These are phyloP conservation scores for Anoplius nigerrimus DNA, from an alignment of 2,888 invertebrate genomes.

Conservation along the genomic window DNA sequence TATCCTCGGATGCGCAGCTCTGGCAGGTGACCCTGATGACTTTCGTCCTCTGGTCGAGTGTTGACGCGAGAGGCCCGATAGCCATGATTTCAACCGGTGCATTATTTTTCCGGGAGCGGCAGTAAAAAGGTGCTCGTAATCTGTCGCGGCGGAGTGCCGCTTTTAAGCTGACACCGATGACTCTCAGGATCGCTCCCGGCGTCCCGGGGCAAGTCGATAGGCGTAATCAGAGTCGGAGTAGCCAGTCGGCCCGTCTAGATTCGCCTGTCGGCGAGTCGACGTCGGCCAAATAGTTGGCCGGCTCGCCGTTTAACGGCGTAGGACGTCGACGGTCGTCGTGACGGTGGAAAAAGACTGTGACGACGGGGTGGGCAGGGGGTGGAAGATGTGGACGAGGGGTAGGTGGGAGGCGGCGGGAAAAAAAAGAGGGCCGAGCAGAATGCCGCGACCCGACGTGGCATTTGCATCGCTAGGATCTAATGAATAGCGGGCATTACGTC, in stretches of 20 bases:
- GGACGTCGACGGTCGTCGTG: conserved; percentile 25
- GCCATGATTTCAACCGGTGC: too few species aligned
- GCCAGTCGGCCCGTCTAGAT: conserved; percentile 21
- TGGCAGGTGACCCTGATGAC: too few species aligned
- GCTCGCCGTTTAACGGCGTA: conserved; percentile 16
- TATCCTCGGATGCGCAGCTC: too few species aligned
- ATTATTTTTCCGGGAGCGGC: too few species aligned
- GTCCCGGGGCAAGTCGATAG: too few species aligned
- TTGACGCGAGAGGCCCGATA: too few species aligned
- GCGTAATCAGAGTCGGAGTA: too few species aligned
- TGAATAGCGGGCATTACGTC: conserved; percentile 68
- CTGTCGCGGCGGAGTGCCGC: not conserved
- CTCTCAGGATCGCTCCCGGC: not conserved
- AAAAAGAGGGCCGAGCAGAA: conserved; percentile 59
- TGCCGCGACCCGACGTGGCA: conserved; percentile 66
- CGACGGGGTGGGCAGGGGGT: too few species aligned
- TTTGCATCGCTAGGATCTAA: conserved; percentile 67
- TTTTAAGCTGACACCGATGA: not conserved
- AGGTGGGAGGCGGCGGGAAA: conserved; percentile 16
- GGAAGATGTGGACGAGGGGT: too few species aligned
- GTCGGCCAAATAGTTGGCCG: conserved; percentile 47
- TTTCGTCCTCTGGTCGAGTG: too few species aligned
- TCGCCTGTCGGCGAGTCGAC: conserved; percentile 12
- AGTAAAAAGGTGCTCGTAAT: too few species aligned
- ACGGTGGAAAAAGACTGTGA: not conserved